These are phyloP conservation scores for Sula dactylatra DNA, from an alignment of 2,113 vertebrate genomes.

Conservation along the genomic window DNA sequence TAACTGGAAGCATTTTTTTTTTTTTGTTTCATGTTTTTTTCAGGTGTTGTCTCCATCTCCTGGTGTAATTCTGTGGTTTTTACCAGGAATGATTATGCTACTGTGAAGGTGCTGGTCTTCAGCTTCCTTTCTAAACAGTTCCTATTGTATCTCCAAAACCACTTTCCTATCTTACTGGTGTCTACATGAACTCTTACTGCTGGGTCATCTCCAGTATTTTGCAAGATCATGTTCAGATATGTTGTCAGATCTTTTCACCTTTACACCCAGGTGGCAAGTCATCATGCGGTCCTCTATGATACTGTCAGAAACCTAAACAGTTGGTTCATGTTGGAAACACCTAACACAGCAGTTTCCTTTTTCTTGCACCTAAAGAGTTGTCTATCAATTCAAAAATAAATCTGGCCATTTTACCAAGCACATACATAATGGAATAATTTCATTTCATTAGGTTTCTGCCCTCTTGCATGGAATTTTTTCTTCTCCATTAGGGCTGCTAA, in stretches of 20 bases:
- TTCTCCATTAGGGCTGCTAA: neutral
- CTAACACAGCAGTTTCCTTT: neutral
- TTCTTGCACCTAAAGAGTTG: neutral
- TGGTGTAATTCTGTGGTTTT: neutral
- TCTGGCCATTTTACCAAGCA: neutral
- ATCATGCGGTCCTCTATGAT: neutral
- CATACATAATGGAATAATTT: neutral
- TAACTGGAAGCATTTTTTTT: neutral
- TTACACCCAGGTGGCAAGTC: neutral
- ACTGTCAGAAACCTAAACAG: neutral
- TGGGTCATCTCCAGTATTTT: neutral
- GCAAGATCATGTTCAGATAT: neutral
- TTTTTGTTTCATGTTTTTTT: neutral
- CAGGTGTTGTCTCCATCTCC: neutral
- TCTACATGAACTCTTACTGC: neutral
- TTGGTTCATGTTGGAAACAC: neutral
- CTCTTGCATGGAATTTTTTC: neutral
- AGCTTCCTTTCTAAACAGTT: neutral
- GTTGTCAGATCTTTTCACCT: neutral
- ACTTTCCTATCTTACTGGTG: neutral
- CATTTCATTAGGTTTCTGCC: neutral
- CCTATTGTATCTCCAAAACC: neutral
- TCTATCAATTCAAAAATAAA: neutral
- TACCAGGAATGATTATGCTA: neutral
- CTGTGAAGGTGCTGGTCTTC: neutral